Conservation (phyloP, 2,888 invertebrate species). For the Pseudococcus longispinus region DNA sequence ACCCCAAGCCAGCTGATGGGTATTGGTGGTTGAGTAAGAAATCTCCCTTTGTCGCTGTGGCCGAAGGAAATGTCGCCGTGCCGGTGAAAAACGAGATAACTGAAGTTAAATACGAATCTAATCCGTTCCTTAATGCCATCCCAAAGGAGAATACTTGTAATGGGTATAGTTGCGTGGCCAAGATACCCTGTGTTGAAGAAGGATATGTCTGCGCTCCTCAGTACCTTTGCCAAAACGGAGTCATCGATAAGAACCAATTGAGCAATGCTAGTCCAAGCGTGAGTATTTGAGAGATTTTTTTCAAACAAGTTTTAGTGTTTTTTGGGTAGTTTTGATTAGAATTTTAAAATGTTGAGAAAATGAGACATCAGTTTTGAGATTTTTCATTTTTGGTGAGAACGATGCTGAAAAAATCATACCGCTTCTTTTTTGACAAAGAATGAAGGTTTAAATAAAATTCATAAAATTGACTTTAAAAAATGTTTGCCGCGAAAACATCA, state of each 20-base stretch:
- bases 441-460: too few species aligned
- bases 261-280: neutral
- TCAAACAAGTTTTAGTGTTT: neutral
- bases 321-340: neutral
- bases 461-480: too few species aligned
- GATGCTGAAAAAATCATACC: too few species aligned
- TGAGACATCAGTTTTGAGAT: too few species aligned
- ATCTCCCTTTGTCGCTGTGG: neutral
- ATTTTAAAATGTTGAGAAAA: neutral
- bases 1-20: neutral
- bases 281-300: neutral
- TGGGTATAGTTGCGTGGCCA: neutral
- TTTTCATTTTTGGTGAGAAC: too few species aligned
- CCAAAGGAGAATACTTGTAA: neutral
- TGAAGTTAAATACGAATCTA: neutral
- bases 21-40: constrained; percentile 42
- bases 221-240: neutral
- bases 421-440: too few species aligned
- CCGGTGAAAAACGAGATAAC: neutral
- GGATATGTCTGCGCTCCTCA: neutral
- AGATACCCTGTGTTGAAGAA: neutral
- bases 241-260: neutral
- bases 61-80: neutral
- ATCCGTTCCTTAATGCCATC: neutral
- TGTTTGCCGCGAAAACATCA: too few species aligned